Evolutionary conservation across 2,113 vertebrate species (phyloP).

Genomic region (Mesocricetus auratus): DNA sequence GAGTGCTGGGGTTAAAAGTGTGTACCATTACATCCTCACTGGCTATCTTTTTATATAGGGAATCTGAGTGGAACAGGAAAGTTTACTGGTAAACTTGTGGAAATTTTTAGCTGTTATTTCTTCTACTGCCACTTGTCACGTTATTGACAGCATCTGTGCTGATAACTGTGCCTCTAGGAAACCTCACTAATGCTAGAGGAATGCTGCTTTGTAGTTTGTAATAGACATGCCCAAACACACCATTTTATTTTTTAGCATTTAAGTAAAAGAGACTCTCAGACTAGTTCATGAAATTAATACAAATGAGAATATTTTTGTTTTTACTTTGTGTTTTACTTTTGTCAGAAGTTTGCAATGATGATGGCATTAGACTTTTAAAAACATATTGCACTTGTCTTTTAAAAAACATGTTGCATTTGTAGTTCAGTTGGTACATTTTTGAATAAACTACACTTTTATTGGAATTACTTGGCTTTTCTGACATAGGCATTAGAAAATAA

Average conservation of each 20-base stretch:
- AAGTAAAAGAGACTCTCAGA: not conserved
- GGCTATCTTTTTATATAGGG: not conserved
- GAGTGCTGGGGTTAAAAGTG: not conserved
- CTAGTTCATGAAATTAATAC: slow-evolving; percentile 34
- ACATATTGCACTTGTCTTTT: not conserved
- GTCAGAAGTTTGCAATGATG: slow-evolving; percentile 21
- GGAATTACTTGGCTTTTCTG: not conserved
- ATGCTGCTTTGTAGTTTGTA: not conserved
- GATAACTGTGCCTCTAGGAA: slow-evolving; percentile 23
- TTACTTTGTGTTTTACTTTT: slow-evolving; percentile 54
- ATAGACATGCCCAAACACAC: not conserved
- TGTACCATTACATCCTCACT: not conserved
- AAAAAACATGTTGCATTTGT: not conserved
- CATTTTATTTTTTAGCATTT: not conserved
- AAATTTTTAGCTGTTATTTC: not conserved
- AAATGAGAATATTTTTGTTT: slow-evolving; percentile 33
- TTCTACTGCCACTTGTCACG: not conserved
- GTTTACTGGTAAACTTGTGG: not conserved
- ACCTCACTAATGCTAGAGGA: not conserved
- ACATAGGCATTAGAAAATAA: slow-evolving; percentile 49
- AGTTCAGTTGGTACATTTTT: not conserved
- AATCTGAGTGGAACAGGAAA: not conserved
- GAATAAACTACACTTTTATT: slow-evolving; percentile 15
- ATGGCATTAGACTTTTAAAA: slow-evolving; percentile 18
- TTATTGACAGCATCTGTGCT: slow-evolving; percentile 17